Base-by-base conservation (phyloP, 2,797 vertebrate species). In the Pangasius larnaudii region DNA sequence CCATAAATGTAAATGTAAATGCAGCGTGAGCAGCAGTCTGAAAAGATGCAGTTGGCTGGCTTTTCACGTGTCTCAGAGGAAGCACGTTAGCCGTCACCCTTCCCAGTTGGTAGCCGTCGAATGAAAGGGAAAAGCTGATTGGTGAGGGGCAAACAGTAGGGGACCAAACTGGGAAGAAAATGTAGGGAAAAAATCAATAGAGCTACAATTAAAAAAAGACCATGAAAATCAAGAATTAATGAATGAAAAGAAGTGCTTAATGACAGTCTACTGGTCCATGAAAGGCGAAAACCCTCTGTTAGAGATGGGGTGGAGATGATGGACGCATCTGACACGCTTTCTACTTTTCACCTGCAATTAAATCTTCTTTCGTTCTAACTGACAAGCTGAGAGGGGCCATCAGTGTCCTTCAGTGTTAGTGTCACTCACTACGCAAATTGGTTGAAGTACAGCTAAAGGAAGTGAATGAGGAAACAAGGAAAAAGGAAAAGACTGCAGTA, bases 281-380 rank as follows among this genome's bases (percentile, higher is more conserved):
- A 58, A 71, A 71, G 13, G 46, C 30, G 72, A 33, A 58, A 42
- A n/a, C 56, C 36, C 27, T 42, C 36, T 16, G 53, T 61, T n/a
- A 79, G 24, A 83, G 36, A 14, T 51, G 65, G 18, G 61, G 42
- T 11, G 24, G 87, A 78, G 49, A 77, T 87, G 86, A 87, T 78
- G 72, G 86, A 84, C 30, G 77, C 1, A 6, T 87, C 56, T 84
- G 63, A 83, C 79, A 84, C 39, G 19, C 30, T 72, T 84, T 79
- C 74, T 69, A 77, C 30, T 19, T 71, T 87, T 88, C 88, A 89
- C 46, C 56, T 10, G 39, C 80, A 89, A 91, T 88, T 90, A 87
- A 88, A 90, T 82, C 72, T 61, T 51, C 72, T 86, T 83, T 79
- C 19, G 67, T 78, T 85, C 72, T 53, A 71, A 80, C 65, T 56